Percentiles rank a stretch among this genome's conserved stretches.
These are phyloP conservation scores for Axea sp. DNA, from an alignment of 2,888 invertebrate genomes.

Conservation along the genomic window DNA sequence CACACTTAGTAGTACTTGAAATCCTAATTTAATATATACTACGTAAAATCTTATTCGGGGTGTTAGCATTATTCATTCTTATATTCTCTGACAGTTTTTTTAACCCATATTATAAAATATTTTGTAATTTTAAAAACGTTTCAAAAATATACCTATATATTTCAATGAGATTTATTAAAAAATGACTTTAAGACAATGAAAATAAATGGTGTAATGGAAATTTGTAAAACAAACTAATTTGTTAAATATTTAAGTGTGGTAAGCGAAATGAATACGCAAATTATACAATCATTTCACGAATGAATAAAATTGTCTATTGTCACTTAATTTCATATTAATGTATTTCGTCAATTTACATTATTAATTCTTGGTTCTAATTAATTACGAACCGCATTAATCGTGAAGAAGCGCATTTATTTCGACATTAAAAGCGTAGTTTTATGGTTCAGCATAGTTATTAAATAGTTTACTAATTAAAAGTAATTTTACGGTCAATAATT, in stretches of 20 bases:
- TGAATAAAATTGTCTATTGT: slow-evolving; percentile 32
- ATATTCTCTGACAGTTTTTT: too few relatives aligned
- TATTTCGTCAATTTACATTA: slow-evolving; percentile 32
- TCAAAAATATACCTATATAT: too few relatives aligned
- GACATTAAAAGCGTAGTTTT: slow-evolving; percentile 11
- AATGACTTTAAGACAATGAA: too few relatives aligned
- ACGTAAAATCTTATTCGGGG: too few relatives aligned
- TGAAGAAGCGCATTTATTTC: slow-evolving; percentile 2
- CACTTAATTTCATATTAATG: slow-evolving; percentile 33
- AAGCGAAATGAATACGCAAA: slow-evolving; percentile 18
- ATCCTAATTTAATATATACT: slow-evolving; percentile 8
- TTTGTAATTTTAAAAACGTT: too few relatives aligned
- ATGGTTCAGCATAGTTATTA: slow-evolving; percentile 5
- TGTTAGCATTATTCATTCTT: too few relatives aligned
- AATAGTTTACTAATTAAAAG: slow-evolving; percentile 25
- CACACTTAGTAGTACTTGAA: slow-evolving; percentile 2
- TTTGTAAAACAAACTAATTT: slow-evolving; percentile 34
- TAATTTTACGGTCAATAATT: slow-evolving; percentile 30
- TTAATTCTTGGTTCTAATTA: slow-evolving; percentile 22
- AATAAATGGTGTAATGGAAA: slow-evolving; percentile 26
- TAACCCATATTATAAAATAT: too few relatives aligned
- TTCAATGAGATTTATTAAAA: too few relatives aligned
- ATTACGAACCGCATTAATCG: slow-evolving; percentile 6
- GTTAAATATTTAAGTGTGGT: slow-evolving; percentile 20
- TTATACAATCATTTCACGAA: slow-evolving; percentile 17